Conservation (phyloP, 2,113 vertebrate species). For the Cryptomyrus ogoouensis region DNA sequence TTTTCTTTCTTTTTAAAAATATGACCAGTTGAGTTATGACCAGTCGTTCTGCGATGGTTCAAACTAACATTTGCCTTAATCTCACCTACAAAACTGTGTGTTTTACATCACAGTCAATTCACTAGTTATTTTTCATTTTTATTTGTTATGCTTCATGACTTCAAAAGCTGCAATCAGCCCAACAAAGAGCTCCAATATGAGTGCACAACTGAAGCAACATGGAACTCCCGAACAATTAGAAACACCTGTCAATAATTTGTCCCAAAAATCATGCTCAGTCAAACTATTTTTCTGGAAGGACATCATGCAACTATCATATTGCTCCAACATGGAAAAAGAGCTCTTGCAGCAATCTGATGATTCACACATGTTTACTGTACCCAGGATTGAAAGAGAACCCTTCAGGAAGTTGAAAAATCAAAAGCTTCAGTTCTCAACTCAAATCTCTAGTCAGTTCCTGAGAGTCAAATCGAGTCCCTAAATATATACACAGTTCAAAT, state of each 20-base stretch:
- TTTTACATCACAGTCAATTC: too few relatives aligned
- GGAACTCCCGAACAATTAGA: neutral
- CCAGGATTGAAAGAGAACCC: neutral
- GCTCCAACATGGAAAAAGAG: neutral
- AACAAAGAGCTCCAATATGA: neutral
- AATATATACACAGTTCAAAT: neutral
- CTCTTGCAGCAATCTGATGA: neutral
- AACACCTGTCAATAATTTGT: neutral
- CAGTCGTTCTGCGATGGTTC: neutral
- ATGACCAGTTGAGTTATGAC: neutral
- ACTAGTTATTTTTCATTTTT: neutral
- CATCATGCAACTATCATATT: neutral
- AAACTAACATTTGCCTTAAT: neutral
- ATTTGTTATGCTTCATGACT: neutral
- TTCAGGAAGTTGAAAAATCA: neutral
- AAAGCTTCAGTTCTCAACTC: neutral
- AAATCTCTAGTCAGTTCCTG: neutral
- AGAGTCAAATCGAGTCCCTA: neutral
- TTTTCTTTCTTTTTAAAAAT: neutral
- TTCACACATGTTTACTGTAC: neutral
- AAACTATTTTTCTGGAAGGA: neutral
- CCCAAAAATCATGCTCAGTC: neutral
- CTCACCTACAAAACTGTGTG: neutral
- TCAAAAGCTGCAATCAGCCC: neutral
- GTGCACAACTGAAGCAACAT: neutral